Conservation (phyloP, 2,888 invertebrate genomes). For the Podotricha telesiphe region DNA sequence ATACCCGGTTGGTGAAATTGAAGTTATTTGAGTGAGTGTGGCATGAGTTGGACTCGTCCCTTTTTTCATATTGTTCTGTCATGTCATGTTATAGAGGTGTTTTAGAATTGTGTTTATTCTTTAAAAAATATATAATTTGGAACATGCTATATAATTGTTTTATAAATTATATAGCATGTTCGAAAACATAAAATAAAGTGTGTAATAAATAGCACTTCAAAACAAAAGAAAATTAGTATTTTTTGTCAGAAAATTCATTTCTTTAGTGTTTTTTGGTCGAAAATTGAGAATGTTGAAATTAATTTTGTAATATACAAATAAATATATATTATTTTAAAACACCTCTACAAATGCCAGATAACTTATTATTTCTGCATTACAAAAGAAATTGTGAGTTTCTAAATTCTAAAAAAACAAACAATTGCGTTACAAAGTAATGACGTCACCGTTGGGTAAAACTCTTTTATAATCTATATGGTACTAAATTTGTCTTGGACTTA, state of each 20-base stretch:
- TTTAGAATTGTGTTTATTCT: not conserved
- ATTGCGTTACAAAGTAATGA: conserved; percentile 17
- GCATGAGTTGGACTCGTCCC: conserved; percentile 5
- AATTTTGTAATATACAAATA: too few species aligned
- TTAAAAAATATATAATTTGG: too few species aligned
- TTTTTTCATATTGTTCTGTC: not conserved
- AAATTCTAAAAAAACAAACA: not conserved
- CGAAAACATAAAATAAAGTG: too few species aligned
- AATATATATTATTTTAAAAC: not conserved
- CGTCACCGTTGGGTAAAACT: conserved; percentile 2
- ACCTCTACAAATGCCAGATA: not conserved
- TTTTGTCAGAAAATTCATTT: too few species aligned
- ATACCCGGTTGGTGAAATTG: not conserved
- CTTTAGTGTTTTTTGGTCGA: too few species aligned
- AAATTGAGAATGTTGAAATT: too few species aligned
- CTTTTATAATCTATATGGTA: conserved; percentile 6
- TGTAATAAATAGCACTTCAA: too few species aligned
- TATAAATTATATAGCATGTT: too few species aligned
- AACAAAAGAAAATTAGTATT: too few species aligned
- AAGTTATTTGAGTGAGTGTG: not conserved
- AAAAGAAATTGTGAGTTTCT: not conserved
- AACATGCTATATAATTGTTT: too few species aligned
- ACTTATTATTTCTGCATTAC: not conserved
- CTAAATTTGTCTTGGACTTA: conserved; percentile 1
- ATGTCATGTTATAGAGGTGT: not conserved